Base-by-base conservation (phyloP, 1,140 invertebrate genomes). In the Branchinecta lynchi region DNA sequence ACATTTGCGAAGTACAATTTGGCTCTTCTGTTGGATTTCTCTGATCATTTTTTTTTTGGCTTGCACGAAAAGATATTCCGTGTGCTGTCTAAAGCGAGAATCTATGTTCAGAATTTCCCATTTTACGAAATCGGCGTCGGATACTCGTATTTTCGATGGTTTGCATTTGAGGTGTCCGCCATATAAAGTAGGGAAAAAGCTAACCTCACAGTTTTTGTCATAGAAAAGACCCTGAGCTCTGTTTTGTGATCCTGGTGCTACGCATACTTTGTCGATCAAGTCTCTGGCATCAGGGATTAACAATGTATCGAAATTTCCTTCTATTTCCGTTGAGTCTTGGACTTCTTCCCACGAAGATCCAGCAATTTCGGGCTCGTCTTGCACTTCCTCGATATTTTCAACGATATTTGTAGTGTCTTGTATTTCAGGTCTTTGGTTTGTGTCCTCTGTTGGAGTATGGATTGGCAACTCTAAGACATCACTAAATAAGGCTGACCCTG, bases 231-330 rank as follows among this genome's bases (percentile, higher is more conserved):
- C 46, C n/a, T 51, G n/a, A 51, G 46, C 46, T 51, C 46, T 51
- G n/a, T n/a, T 51, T 51, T 51, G 46, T 51, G 46, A 9, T 51
- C 46, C 46, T 51, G 9, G 46, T 51, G 46, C 46, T 51, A n/a
- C 46, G n/a, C 46, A 51, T 51, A 51, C n/a, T 51, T 51, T 51
- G n/a, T 51, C n/a, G 46, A 51, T 51, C n/a, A 51, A n/a, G 46
- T 51, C 46, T 51, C n/a, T 51, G n/a, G 46, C 46, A 9, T 51
- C 46, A 51, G 9, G 46, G 46, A 51, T 51, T 51, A 60, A 60
- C 12, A 60, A 60, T 6, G 51, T 20, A 60, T 60, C 12, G 17
- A 60, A 60, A 60, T 1, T 60, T 60, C 6, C 51, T 20, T 60
- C 2, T 20, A 60, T 60, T 60, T 60, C 51, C 12, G 51, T 5